Evolutionary conservation across 2,888 invertebrate species (phyloP).

Genomic region (Ligdia adustata): DNA sequence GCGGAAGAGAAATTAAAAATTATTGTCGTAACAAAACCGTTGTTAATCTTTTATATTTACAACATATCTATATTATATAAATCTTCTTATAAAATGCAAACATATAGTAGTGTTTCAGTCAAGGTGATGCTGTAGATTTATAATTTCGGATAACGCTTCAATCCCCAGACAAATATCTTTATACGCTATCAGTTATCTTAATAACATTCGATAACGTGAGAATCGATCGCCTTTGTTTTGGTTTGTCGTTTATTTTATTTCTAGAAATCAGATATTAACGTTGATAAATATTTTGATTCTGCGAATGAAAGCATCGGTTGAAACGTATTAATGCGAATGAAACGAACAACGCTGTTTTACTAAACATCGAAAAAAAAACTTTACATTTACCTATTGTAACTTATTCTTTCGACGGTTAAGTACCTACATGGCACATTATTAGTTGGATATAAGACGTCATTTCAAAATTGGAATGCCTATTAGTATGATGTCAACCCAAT

Average conservation of each 20-base stretch:
- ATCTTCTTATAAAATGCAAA: slow-evolving; percentile 22
- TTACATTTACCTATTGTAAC: too few relatives aligned
- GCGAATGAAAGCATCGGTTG: slow-evolving; percentile 2
- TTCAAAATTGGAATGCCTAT: background rate
- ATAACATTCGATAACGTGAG: slow-evolving; percentile 30
- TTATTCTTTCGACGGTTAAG: too few relatives aligned
- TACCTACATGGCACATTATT: too few relatives aligned
- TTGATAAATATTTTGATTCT: slow-evolving; percentile 34
- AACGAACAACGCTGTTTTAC: slow-evolving; percentile 10
- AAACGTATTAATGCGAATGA: too few relatives aligned
- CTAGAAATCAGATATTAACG: slow-evolving; percentile 7
- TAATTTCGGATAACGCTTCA: slow-evolving; percentile 18
- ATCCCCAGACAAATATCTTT: slow-evolving; percentile 16
- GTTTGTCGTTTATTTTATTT: slow-evolving; percentile 27
- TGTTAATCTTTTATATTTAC: slow-evolving; percentile 19
- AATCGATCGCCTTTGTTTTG: slow-evolving; percentile 29
- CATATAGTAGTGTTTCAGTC: slow-evolving; percentile 21
- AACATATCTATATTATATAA: too few relatives aligned
- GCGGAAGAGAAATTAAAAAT: slow-evolving; percentile 6
- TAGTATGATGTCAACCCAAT: slow-evolving; percentile 9
- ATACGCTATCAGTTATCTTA: slow-evolving; percentile 27
- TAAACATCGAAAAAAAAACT: slow-evolving; percentile 12
- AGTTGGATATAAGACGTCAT: background rate
- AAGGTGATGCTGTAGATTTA: slow-evolving; percentile 30
- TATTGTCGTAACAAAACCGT: slow-evolving; percentile 8